Evolutionary conservation across 2,888 invertebrate genomes (phyloP), one percentile per base, ranked within the genome.

Genomic region (Saturnia pavonia): DNA sequence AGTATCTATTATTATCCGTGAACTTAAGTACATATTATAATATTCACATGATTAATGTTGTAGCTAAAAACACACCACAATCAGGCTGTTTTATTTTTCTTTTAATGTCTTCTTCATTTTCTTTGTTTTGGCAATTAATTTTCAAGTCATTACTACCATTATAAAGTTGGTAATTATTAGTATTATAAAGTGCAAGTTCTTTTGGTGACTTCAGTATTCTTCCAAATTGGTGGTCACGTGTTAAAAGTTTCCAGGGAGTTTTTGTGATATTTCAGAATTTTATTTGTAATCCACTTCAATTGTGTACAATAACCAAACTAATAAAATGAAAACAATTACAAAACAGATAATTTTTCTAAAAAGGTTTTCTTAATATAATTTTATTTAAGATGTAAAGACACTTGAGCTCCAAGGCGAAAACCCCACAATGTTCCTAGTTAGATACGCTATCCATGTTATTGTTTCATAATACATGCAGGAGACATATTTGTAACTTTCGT

Each of bases 401-500:
- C 12, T 14, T 25, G 27, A 60, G 11, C 57, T 27, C 57, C 6
- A 27, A 60, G 2, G 14, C 25, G 57, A 27, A 14, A 25, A 60
- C 25, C 12, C 19, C 25, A 27, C 6, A 60, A 60, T 60, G 27
- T 27, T 27, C 16, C 27, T 27, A 60, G 14, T 60, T 57, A 60
- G 27, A 60, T 60, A 60, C 25, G 19, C 19, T 51, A 51, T 34
- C 25, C 14, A 60, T 27, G 57, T 27, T 60, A 27, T 60, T 60
- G 57, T 60, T 60, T 60, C 57, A 27, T 60, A 54, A 48, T 22
- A 27, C 57, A 16, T 60, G 57, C 57, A 27, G 14, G 16, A 27
- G 25, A 60, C 27, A 60, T 69, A 68, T 54, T 51, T 9, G 72
- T 72, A 77, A 74, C 85, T 92, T 85, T 88, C 93, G 90, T 93